Evolutionary conservation across 2,888 invertebrate genomes (phyloP), one percentile per base, ranked within the genome.

Genomic region (Digitonthophagus gazella): DNA sequence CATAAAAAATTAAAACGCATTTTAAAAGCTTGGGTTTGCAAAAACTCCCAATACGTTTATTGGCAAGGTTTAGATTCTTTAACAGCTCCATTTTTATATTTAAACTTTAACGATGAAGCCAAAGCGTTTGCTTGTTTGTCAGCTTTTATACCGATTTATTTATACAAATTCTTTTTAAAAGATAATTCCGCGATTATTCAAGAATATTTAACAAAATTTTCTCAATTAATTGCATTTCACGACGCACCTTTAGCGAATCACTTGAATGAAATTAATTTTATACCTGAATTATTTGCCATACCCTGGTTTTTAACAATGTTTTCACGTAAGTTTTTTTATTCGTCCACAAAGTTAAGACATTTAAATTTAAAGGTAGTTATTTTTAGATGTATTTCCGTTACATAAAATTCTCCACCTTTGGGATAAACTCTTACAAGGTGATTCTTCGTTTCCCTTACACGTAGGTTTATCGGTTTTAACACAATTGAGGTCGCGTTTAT

Each of bases 221-320:
- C 96, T 74, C 98, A 98, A 80, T 87, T 98, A 78, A 92, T 97
- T 58, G 93, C 97, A 55, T 99, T 95, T 83, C 96, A 98, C 80
- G 98, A 99, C 82, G 96, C 98, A 0, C 87, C 90, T 69, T 83
- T 99, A 69, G 94, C 96, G 1, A 93, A 93, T 79, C 98, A 98
- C 83, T 85, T 99, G 64, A 90, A 92, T 77, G 91, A 91, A 14
- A 98, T 98, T 75, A 95, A 92, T 78, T 99, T 99, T 81, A 95
- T 93, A 75, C 98, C 99, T 0, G 98, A 99, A 83, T 86, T 98
- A 14, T 99, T 98, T 83, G 97, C 98, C 15, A 98, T 99, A 81
- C 98, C 98, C 0, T 99, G 98, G 98, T 98, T 98, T 82, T 86
- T 98, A 44, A 98, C 98, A 3, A 97, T 98, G 95, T 98, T 97